Evolutionary conservation across 92 coral and sea anemone species (phyloP).

Genomic region (Palythoa grandiflora): DNA sequence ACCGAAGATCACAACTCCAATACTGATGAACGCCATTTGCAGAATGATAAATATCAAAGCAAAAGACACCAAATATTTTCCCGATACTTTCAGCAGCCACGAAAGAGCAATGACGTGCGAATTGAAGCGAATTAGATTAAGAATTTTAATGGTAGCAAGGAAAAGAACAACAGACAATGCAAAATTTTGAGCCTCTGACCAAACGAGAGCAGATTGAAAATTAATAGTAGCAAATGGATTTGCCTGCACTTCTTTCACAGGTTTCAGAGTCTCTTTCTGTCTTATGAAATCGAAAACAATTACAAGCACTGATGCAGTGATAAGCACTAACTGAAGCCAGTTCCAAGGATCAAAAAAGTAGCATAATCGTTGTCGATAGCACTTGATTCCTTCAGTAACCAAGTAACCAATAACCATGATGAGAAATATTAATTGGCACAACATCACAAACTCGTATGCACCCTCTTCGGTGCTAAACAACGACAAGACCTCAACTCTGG

Average conservation of each 20-base stretch:
- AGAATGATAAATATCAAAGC: conserved; percentile 23
- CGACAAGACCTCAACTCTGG: not conserved
- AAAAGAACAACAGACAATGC: conserved; percentile 33
- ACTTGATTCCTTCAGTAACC: conserved; percentile 45
- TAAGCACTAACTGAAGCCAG: conserved; percentile 52
- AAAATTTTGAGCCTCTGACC: conserved; percentile 43
- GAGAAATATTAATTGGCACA: conserved; percentile 28
- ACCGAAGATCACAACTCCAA: conserved; percentile 53
- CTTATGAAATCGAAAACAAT: conserved; percentile 32
- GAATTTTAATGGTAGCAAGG: conserved; percentile 33
- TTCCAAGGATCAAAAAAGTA: conserved; percentile 41
- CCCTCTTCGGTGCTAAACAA: conserved; percentile 8
- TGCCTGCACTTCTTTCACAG: conserved; percentile 10
- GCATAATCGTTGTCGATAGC: conserved; percentile 24
- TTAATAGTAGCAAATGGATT: conserved; percentile 51
- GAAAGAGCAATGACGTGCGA: conserved; percentile 36
- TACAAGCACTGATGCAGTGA: conserved; percentile 28
- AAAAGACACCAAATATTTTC: conserved; percentile 40
- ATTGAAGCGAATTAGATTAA: conserved; percentile 34
- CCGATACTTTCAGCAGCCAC: conserved; percentile 18
- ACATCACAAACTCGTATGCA: not conserved
- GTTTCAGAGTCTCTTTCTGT: conserved; percentile 12
- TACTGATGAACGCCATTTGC: conserved; percentile 45
- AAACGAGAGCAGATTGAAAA: conserved; percentile 44
- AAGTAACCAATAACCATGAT: conserved; percentile 52